Conservation (phyloP, 2,113 vertebrate genomes). For the Phyllopteryx taeniolatus region DNA sequence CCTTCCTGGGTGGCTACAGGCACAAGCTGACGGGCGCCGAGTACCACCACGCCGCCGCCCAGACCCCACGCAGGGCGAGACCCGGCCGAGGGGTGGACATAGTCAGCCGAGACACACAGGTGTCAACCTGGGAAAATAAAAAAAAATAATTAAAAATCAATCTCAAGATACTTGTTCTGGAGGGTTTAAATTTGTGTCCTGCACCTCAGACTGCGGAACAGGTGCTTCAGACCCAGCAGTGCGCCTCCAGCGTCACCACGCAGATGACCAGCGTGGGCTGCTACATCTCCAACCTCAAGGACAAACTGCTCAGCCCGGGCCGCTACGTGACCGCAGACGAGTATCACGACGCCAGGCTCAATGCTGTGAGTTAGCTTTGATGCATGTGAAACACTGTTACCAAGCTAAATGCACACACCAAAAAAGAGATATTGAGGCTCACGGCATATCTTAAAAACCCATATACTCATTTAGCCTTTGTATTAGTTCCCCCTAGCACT, state of each 20-base stretch:
- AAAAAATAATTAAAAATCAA: background rate
- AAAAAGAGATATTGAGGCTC: background rate
- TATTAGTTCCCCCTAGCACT: no score
- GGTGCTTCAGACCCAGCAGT: conserved; percentile 77
- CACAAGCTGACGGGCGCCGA: conserved; percentile 78
- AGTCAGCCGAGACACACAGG: conserved; percentile 84
- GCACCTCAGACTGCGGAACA: conserved; percentile 73
- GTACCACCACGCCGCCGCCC: conserved; percentile 86
- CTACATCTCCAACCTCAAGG: conserved; percentile 80
- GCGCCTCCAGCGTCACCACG: conserved; percentile 75
- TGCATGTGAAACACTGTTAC: background rate
- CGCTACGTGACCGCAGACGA: conserved; percentile 80
- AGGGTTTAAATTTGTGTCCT: no score
- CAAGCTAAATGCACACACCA: background rate
- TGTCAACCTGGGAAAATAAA: conserved; percentile 24
- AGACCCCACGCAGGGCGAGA: conserved; percentile 77
- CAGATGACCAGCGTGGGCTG: conserved; percentile 89
- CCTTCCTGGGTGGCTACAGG: conserved; percentile 89
- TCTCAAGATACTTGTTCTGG: background rate
- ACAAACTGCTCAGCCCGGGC: conserved; percentile 79
- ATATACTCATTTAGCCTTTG: no score
- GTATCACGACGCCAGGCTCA: conserved; percentile 72
- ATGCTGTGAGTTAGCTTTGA: conserved; percentile 78
- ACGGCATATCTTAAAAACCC: no score
- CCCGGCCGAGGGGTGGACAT: conserved; percentile 54